Evolutionary conservation across 2,113 vertebrate genomes (phyloP).

Genomic region (Istiophorus platypterus): DNA sequence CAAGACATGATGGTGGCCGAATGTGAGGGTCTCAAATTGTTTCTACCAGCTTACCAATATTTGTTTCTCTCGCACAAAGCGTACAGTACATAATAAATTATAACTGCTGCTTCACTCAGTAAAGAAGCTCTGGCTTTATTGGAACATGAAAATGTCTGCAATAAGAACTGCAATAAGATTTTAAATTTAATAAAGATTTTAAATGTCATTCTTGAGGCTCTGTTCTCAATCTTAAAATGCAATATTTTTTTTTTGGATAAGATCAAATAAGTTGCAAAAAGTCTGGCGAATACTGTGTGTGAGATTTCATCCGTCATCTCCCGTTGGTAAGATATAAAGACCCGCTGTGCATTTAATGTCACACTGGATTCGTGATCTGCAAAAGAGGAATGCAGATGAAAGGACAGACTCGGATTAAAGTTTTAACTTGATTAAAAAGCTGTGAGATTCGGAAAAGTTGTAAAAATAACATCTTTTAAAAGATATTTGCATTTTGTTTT

Average conservation of each 20-base stretch:
- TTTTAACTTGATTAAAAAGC: not conserved
- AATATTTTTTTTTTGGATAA: not conserved
- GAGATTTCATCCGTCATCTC: not conserved
- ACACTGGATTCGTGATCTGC: not conserved
- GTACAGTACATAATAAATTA: too few species aligned
- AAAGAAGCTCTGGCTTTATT: not conserved
- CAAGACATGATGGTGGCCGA: not conserved
- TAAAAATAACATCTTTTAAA: not conserved
- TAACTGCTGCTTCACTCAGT: not conserved
- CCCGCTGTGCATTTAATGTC: not conserved
- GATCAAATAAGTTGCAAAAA: not conserved
- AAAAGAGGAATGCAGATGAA: constrained; percentile 1
- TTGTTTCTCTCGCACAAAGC: not conserved
- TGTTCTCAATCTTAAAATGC: not conserved
- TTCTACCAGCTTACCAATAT: not conserved
- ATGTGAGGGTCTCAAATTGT: not conserved
- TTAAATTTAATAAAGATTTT: too few species aligned
- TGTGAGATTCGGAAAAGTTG: not conserved
- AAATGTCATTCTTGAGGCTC: not conserved
- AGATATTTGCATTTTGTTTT: not conserved
- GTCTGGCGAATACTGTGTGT: not conserved
- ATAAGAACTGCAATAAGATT: too few species aligned
- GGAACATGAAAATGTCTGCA: too few species aligned
- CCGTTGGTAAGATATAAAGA: not conserved
- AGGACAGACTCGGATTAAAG: not conserved